Evolutionary conservation across 1,140 invertebrate genomes (phyloP), one percentile per base, ranked within the genome.

Genomic region (Dermatophagoides farinae): DNA sequence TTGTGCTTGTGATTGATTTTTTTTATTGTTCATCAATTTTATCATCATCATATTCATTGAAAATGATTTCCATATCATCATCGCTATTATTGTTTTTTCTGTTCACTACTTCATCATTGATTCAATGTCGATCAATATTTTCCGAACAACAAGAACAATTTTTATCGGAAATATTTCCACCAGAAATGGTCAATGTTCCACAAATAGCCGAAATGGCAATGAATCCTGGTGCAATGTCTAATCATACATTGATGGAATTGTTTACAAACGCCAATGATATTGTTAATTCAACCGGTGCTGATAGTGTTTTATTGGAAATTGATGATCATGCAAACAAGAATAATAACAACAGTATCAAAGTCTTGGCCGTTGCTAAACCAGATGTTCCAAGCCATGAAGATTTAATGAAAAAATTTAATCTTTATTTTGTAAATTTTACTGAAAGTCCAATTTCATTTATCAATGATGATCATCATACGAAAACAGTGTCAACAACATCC

Each of bases 401-500:
- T 44, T 23, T 55, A 11, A 12, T 55, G 16, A 25, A 55, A n/a
- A 14, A 23, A 11, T 55, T 55, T 20, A 14, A 16, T 6, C 23
- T 55, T 4, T 55, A 55, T 23, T 55, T 55, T 44, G 53, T 55
- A 1, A 55, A 55, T 23, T 12, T 38, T n/a, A 55, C 53, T 14
- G 53, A 55, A 18, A n/a, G n/a, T n/a, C n/a, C n/a, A n/a, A 31
- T 31, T 31, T 8, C 31, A 31, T 31, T 31, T 8, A 22, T 38
- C 53, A 44, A 5, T 55, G 53, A 14, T 23, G 14, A 39, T 4
- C n/a, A n/a, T n/a, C 11, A 23, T 14, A 44, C n/a, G n/a, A 14
- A 44, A 6, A 1, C 25, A 18, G 2, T 14, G 5, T n/a, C 23
- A n/a, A 4, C 38, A 12, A 6, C n/a, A 14, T 11, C 10, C n/a